Base-by-base conservation (phyloP, 2,888 invertebrate genomes). In the Drepana falcataria region DNA sequence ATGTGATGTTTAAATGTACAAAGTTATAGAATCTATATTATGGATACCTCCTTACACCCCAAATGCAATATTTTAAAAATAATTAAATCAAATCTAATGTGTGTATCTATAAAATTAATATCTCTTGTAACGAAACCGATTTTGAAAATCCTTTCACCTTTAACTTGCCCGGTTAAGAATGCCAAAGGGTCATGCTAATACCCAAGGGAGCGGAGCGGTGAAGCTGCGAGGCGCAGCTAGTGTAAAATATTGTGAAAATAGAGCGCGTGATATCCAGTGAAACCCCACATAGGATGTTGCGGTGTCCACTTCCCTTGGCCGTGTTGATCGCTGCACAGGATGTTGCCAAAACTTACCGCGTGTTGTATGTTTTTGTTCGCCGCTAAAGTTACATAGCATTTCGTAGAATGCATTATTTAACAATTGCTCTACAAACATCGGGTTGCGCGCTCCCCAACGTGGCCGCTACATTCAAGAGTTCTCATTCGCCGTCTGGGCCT, bases 271-370 rank as follows among this genome's bases (percentile, higher is more conserved):
- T 57, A 48, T 48, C 66, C 68, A 67, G 67, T 64, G 60, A 51
- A 51, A 51, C 51, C 51, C 74, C 68, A 63, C 63, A 68, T 69
- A 85, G 90, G 90, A 90, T 90, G 90, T 90, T 88, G 87, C 87
- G 87, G 87, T 85, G 82, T 82, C 80, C 81, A 87, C 85, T 84
- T 89, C 90, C 89, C 79, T 68, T 63, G 65, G 55, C 61, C 47
- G 56, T 83, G 87, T 85, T 85, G 84, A 73, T 78, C 75, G 63
- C 64, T 65, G 48, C 63, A 77, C 87, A 86, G 90, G 88, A 91
- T 90, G 91, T 91, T 90, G 84, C 89, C 85, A 83, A 90, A 89
- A 87, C 84, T 82, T 54, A 57, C 60, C 61, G 61, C 69, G 75
- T 78, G 68, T 78, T 73, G 77, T 73, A 73, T 81, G 75, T 71